These are phyloP conservation scores for Hippocampus kuda DNA, from an alignment of 2,797 vertebrate genomes.

Conservation along the genomic window DNA sequence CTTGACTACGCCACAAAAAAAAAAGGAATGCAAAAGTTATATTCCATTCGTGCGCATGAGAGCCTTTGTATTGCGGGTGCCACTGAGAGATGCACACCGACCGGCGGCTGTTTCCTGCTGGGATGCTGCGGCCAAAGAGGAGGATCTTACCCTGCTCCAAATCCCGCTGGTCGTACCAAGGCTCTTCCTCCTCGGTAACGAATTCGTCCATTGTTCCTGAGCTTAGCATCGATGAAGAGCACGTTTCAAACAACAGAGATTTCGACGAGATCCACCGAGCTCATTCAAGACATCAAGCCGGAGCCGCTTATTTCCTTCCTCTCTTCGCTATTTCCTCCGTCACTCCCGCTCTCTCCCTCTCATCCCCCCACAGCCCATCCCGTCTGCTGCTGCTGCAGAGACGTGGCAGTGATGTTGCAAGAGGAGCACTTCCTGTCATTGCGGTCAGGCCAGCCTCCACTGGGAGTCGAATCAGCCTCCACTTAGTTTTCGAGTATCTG, in stretches of 20 bases:
- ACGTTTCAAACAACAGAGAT: conserved; percentile 33
- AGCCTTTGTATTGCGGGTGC: neutral
- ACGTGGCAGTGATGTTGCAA: conserved; percentile 60
- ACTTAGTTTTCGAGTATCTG: neutral
- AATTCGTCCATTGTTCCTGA: conserved; percentile 86
- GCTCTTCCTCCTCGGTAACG: conserved; percentile 84
- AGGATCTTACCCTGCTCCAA: conserved; percentile 82
- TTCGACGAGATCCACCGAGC: conserved; percentile 15
- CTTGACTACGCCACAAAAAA: neutral
- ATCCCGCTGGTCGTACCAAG: conserved; percentile 92
- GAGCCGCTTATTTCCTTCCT: conserved; percentile 31
- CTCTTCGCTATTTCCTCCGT: conserved; percentile 8
- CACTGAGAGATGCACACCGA: neutral
- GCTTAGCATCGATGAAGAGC: conserved; percentile 57
- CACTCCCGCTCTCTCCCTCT: conserved; percentile 12
- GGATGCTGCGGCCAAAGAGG: conserved; percentile 34
- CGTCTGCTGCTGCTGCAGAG: conserved; percentile 15
- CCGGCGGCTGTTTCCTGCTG: conserved; percentile 12
- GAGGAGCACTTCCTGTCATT: conserved; percentile 17
- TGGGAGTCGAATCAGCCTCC: neutral
- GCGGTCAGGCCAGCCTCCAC: neutral
- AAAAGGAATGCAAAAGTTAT: neutral
- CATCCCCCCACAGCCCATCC: conserved; percentile 38
- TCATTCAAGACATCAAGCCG: conserved; percentile 9
- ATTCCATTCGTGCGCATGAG: neutral